Base-by-base conservation (phyloP, 2,113 vertebrate genomes). In the Antechinus flavipes region DNA sequence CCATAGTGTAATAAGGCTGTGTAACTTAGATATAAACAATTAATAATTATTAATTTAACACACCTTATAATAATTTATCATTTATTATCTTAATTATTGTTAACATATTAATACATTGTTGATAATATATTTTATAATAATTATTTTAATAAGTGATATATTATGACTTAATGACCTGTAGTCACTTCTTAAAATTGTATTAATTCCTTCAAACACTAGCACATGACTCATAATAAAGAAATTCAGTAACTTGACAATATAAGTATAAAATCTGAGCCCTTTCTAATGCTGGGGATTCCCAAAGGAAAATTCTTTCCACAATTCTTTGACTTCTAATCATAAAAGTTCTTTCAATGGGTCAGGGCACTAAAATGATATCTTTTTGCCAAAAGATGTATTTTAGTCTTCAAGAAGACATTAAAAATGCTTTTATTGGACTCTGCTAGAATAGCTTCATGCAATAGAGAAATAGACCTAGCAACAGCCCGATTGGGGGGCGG, bases 121-220 rank as follows among this genome's bases (percentile, higher is more conserved):
- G 30, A 1, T 30, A 68, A 68, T 3, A 68, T n/a, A 68, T 11
- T 35, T 68, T 35, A 68, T 68, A 68, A 12, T 35, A 35, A 49
- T 49, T 49, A 49, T 49, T 49, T 56, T 8, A 26, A 56, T 56
- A 26, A 68, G 1, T 58, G 26, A 3, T 26, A 58, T 35, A 68
- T 68, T 76, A 76, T 8, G 22, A 42, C 2, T n/a, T 42, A 76
- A 9, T 76, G 14, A n/a, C 12, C n/a, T 35, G 19, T n/a, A 8
- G 35, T 97, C 91, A 95, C 96, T 55, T 94, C 97, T 96, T 89
- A 91, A 95, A 95, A 91, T 1, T 35, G 92, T 94, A 94, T 95
- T 96, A 97, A 97, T 96, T 93, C 93, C 90, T 97, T 96, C 91
- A 93, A 0, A 90, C 54, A 94, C 56, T 26, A 93, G 7, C 68